phyloP scores from a whole-genome alignment of 1,140 invertebrate genomes.

The Piezodorus guildinii region DNA sequence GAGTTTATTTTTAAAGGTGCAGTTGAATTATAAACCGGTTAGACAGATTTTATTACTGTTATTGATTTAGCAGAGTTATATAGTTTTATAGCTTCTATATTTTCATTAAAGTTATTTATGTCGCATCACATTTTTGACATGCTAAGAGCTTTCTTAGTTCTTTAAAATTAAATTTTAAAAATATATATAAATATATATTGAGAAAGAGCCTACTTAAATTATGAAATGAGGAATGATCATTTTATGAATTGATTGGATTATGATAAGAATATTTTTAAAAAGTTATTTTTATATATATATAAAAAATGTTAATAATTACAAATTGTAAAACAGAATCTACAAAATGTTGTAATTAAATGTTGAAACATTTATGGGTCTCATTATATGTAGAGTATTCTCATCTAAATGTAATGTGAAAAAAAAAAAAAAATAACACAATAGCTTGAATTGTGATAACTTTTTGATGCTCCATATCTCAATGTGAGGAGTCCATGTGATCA shows the following conservation, averaged over 20 bases:
- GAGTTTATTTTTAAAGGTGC: constrained; percentile 23
- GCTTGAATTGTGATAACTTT: constrained; percentile 12
- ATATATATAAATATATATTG: constrained; percentile 8
- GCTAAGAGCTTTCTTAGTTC: constrained; percentile 16
- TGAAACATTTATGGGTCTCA: constrained; percentile 17
- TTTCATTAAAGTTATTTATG: constrained; percentile 13
- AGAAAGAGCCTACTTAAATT: constrained; percentile 14
- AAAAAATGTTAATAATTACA: constrained; percentile 13
- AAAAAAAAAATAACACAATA: constrained; percentile 16
- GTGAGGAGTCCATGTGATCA: constrained; percentile 18
- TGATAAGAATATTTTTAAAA: constrained; percentile 15
- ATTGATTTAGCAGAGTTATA: constrained; percentile 16
- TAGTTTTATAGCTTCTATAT: constrained; percentile 22
- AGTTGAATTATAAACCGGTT: constrained; percentile 24
- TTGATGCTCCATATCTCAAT: constrained; percentile 9
- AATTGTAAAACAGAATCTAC: constrained; percentile 2
- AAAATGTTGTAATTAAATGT: constrained; percentile 3
- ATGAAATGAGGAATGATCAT: constrained; percentile 9
- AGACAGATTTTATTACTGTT: constrained; percentile 24
- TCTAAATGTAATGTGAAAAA: constrained; percentile 1
- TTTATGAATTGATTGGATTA: background rate
- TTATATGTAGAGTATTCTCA: constrained; percentile 5
- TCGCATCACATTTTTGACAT: constrained; percentile 12
- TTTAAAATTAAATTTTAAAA: background rate
- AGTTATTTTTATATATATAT: constrained; percentile 21